A percentile compares a stretch with the other conserved stretches of the same genome.
Evolutionary conservation across 2,797 vertebrate genomes (phyloP).

Genomic region (Brachymystax lenok): DNA sequence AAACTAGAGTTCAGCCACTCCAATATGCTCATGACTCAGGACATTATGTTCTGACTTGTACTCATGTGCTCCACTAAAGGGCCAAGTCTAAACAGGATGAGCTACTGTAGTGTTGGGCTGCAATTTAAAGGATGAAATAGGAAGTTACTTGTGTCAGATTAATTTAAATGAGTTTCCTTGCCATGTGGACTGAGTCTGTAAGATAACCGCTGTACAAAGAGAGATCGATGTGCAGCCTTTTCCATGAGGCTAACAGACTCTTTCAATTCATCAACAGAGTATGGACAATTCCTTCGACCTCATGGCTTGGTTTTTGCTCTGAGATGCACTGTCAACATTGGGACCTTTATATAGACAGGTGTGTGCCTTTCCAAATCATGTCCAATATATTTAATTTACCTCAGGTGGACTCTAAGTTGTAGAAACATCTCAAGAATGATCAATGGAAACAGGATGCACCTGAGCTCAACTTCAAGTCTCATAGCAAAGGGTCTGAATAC

Average conservation of each 20-base stretch:
- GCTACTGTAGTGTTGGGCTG: not conserved
- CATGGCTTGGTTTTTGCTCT: no score
- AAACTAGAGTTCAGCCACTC: not conserved
- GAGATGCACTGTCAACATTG: no score
- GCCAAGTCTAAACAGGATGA: not conserved
- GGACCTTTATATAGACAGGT: no score
- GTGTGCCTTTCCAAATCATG: no score
- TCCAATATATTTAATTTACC: no score
- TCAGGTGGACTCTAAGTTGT: no score
- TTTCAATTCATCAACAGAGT: not conserved
- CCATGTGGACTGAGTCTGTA: not conserved
- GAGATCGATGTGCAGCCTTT: not conserved
- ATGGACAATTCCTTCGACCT: no score
- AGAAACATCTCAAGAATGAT: no score
- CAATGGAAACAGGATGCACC: no score
- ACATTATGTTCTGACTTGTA: not conserved
- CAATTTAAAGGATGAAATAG: not conserved
- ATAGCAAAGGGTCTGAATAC: no score
- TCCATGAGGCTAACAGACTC: not conserved
- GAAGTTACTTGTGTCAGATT: not conserved
- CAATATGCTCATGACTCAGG: not conserved
- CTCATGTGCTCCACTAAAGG: not conserved
- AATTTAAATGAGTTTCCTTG: not conserved
- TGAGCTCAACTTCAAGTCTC: no score
- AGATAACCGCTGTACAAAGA: not conserved